Evolutionary conservation across 2,797 vertebrate species (phyloP).

Genomic region (Sylvilagus floridanus): DNA sequence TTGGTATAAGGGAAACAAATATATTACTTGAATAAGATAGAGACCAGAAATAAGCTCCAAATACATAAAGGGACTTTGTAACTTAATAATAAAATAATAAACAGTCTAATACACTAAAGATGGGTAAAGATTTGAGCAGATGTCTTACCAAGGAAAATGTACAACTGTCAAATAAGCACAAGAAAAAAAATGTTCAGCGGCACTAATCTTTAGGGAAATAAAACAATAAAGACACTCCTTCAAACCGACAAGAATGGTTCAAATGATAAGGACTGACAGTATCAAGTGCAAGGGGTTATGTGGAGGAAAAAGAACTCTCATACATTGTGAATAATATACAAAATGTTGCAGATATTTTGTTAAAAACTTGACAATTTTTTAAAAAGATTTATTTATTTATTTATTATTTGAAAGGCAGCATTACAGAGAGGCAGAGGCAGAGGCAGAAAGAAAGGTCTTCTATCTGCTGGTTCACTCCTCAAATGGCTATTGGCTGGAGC

Average conservation of each 20-base stretch:
- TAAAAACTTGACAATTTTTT: too few relatives aligned
- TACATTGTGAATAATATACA: not conserved
- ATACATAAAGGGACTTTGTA: not conserved
- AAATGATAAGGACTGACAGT: not conserved
- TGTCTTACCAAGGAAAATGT: not conserved
- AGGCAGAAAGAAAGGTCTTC: too few relatives aligned
- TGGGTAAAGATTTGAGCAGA: not conserved
- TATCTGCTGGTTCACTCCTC: too few relatives aligned
- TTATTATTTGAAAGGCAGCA: too few relatives aligned
- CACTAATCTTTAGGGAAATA: not conserved
- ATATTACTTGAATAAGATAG: not conserved
- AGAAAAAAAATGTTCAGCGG: not conserved
- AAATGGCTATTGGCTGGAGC: too few relatives aligned
- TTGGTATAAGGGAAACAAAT: not conserved
- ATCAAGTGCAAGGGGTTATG: not conserved
- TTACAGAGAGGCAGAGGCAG: too few relatives aligned
- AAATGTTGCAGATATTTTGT: not conserved
- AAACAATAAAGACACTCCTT: conserved; percentile 6
- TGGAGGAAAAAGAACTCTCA: conserved; percentile 12
- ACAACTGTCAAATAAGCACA: not conserved
- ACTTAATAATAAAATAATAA: conserved; percentile 15
- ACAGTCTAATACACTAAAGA: not conserved
- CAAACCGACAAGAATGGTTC: not conserved
- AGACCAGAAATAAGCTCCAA: not conserved
- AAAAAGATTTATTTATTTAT: too few relatives aligned